Conservation (phyloP, 2,797 vertebrate species). For the Brachymystax lenok region DNA sequence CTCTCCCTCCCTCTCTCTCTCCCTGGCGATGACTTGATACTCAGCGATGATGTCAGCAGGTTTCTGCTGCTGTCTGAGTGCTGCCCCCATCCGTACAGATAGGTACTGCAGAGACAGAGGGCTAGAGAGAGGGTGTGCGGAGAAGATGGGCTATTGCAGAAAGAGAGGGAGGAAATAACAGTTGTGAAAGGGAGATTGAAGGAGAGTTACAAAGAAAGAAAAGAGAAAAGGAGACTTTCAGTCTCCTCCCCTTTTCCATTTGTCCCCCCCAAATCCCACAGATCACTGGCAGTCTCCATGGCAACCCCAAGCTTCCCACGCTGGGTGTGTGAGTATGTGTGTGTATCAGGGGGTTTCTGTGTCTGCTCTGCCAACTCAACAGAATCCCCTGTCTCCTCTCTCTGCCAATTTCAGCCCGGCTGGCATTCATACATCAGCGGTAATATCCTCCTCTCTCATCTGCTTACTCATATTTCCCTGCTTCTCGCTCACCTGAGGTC, state of each 20-base stretch:
- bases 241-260: constrained; percentile 39
- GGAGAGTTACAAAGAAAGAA: constrained; percentile 21
- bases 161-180: constrained; percentile 6
- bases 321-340: constrained; percentile 32
- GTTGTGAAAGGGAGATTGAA: constrained; percentile 23
- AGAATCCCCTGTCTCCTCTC: not conserved
- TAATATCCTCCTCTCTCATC: not conserved
- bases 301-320: constrained; percentile 63
- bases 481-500: not conserved
- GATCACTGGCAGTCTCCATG: constrained; percentile 66
- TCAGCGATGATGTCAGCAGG: constrained; percentile 81
- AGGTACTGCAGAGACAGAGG: constrained; percentile 62
- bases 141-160: constrained; percentile 7
- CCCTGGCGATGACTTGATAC: constrained; percentile 72
- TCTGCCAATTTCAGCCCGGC: not conserved
- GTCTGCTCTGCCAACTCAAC: constrained; percentile 4
- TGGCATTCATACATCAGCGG: not conserved
- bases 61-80: constrained; percentile 62
- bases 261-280: not conserved
- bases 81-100: constrained; percentile 65
- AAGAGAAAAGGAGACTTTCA: constrained; percentile 24
- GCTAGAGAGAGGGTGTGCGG: constrained; percentile 2
- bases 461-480: not conserved
- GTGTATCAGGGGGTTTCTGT: not conserved
- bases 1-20: constrained; percentile 24